A percentile compares a stretch with the other conserved stretches of the same genome.
Conservation (phyloP, 2,888 invertebrate species). For the Aphelenchoides bicaudatus region DNA sequence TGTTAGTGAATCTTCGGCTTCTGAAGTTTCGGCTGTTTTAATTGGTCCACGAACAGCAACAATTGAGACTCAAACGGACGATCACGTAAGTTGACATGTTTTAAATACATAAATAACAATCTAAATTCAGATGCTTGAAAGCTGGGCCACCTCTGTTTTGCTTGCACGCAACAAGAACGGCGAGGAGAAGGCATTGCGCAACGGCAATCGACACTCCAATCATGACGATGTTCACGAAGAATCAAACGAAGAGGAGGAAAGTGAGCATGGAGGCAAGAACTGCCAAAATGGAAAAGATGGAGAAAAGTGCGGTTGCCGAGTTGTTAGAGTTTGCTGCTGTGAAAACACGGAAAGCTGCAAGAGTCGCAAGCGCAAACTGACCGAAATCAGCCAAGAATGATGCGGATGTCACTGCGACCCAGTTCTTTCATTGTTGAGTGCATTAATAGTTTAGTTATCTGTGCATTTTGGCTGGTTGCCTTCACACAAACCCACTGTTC, state of each 20-base stretch:
- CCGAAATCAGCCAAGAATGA: slow-evolving; percentile 18
- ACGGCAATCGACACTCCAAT: slow-evolving; percentile 1
- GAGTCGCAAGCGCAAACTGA: slow-evolving; percentile 9
- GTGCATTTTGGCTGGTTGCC: too few relatives aligned
- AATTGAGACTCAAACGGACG: slow-evolving; percentile 27
- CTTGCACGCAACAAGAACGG: not conserved
- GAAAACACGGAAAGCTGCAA: slow-evolving; percentile 26
- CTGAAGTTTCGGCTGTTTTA: slow-evolving; percentile 18
- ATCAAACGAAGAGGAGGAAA: slow-evolving; percentile 20
- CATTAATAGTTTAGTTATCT: too few relatives aligned
- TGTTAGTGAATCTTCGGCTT: slow-evolving; percentile 15
- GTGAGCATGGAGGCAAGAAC: slow-evolving; percentile 14
- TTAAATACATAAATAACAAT: too few relatives aligned
- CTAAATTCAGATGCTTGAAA: too few relatives aligned
- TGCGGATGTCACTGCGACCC: too few relatives aligned
- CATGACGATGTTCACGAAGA: slow-evolving; percentile 20
- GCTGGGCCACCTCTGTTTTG: slow-evolving; percentile 16
- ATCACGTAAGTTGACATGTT: too few relatives aligned
- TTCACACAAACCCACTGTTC: too few relatives aligned
- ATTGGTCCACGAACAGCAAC: slow-evolving; percentile 19
- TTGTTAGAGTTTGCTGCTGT: slow-evolving; percentile 55
- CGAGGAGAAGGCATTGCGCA: slow-evolving; percentile 6
- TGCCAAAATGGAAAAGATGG: slow-evolving; percentile 21
- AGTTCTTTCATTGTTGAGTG: too few relatives aligned
- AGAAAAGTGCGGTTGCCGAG: slow-evolving; percentile 41